Evolutionary conservation across 2,888 invertebrate species (phyloP).

Genomic region (Parnassius glacialis): DNA sequence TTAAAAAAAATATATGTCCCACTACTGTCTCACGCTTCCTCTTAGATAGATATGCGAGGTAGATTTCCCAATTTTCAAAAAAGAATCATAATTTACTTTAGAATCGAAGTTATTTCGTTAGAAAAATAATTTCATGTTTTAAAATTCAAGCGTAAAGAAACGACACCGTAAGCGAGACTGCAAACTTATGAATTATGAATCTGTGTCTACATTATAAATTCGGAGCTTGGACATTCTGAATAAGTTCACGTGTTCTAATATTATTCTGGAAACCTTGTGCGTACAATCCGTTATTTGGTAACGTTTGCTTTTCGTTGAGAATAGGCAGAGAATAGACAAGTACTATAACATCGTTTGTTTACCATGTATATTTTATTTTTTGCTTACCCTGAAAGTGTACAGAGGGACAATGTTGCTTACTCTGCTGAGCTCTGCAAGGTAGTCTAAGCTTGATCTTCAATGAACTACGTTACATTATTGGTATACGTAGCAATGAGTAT

Average conservation of each 20-base stretch:
- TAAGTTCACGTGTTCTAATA: constrained; percentile 14
- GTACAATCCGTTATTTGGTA: constrained; percentile 1
- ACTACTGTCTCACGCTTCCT: too few species aligned
- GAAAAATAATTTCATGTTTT: constrained; percentile 9
- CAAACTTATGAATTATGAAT: constrained; percentile 25
- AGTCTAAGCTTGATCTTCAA: constrained; percentile 6
- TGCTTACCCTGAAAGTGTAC: neutral
- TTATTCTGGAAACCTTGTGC: constrained; percentile 8
- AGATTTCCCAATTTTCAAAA: too few species aligned
- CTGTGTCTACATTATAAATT: constrained; percentile 20
- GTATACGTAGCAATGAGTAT: constrained; percentile 9
- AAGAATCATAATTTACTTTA: too few species aligned
- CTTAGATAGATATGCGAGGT: too few species aligned
- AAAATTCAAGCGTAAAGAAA: constrained; percentile 12
- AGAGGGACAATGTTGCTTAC: neutral
- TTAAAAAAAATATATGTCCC: too few species aligned
- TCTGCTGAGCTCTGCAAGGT: neutral
- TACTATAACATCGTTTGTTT: neutral
- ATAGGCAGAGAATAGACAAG: too few species aligned
- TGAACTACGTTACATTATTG: constrained; percentile 6
- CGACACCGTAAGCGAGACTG: constrained; percentile 12
- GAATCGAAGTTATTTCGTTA: neutral
- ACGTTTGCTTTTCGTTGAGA: constrained; percentile 1
- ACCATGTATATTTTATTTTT: neutral
- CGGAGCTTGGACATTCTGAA: constrained; percentile 21